Conservation (phyloP, 2,888 invertebrate genomes). For the Quadriops clusia region DNA sequence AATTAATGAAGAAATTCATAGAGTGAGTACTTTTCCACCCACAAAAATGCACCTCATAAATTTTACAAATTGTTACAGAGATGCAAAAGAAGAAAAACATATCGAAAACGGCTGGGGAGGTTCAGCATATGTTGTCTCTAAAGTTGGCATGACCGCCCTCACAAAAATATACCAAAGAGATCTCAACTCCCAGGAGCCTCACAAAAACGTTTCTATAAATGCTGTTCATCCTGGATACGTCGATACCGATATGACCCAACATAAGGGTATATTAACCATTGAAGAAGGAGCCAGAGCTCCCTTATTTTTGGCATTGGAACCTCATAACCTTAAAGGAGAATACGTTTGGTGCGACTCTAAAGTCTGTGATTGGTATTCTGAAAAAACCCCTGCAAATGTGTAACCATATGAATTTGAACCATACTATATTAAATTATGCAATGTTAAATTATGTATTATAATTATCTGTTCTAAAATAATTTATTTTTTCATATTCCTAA, state of each 20-base stretch:
- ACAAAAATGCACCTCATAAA: neutral
- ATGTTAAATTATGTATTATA: no score
- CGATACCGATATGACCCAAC: conserved; percentile 62
- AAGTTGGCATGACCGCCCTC: conserved; percentile 60
- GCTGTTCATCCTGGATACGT: conserved; percentile 68
- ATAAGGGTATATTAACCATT: conserved; percentile 42
- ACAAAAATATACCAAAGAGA: conserved; percentile 53
- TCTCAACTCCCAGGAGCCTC: conserved; percentile 37
- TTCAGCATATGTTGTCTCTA: conserved; percentile 51
- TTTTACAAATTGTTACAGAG: conserved; percentile 8
- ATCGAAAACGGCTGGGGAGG: conserved; percentile 10
- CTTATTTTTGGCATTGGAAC: conserved; percentile 50
- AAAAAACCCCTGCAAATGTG: conserved; percentile 24
- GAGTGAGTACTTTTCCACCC: conserved; percentile 44
- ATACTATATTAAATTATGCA: no score
- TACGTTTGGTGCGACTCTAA: conserved; percentile 50
- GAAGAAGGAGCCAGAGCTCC: conserved; percentile 50
- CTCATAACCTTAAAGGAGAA: conserved; percentile 45
- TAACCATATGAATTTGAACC: conserved; percentile 23
- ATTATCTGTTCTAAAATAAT: no score
- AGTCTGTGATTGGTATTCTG: conserved; percentile 50
- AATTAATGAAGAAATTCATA: conserved; percentile 55
- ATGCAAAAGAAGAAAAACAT: conserved; percentile 9
- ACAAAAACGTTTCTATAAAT: conserved; percentile 55
- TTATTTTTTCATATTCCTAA: no score